Conservation (phyloP, 2,888 invertebrate genomes). For the Rhopalosiphum nymphaeae region DNA sequence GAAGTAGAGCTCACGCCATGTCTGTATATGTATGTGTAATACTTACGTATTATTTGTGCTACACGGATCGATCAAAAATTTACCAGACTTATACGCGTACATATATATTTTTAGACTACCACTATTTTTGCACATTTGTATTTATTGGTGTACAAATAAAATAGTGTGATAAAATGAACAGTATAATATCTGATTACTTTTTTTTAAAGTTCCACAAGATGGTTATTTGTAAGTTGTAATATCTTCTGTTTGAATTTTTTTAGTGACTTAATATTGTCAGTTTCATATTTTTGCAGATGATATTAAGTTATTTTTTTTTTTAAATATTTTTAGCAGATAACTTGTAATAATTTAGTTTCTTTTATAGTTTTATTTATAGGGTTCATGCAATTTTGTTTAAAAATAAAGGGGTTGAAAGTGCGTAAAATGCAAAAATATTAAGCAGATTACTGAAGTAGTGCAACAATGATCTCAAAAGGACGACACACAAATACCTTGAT, state of each 20-base stretch:
- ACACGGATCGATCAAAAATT: neutral
- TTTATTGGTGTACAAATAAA: neutral
- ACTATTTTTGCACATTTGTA: neutral
- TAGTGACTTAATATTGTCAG: neutral
- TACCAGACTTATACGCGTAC: neutral
- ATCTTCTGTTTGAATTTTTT: neutral
- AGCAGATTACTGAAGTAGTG: neutral
- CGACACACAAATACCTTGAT: neutral
- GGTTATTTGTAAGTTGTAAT: neutral
- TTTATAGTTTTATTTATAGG: neutral
- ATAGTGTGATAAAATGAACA: neutral
- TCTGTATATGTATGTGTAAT: neutral
- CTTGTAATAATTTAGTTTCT: neutral
- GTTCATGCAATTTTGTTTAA: neutral
- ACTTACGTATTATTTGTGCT: neutral
- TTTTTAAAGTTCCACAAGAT: neutral
- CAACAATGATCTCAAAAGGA: neutral
- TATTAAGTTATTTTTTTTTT: neutral
- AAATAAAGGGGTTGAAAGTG: neutral
- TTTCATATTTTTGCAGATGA: neutral
- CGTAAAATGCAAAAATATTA: neutral
- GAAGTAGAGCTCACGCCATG: constrained; percentile 52
- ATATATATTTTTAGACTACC: neutral
- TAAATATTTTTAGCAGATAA: neutral
- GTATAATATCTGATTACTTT: neutral